phyloP scores from a whole-genome alignment of 2,888 invertebrate species.

The Cheilosia soror region DNA sequence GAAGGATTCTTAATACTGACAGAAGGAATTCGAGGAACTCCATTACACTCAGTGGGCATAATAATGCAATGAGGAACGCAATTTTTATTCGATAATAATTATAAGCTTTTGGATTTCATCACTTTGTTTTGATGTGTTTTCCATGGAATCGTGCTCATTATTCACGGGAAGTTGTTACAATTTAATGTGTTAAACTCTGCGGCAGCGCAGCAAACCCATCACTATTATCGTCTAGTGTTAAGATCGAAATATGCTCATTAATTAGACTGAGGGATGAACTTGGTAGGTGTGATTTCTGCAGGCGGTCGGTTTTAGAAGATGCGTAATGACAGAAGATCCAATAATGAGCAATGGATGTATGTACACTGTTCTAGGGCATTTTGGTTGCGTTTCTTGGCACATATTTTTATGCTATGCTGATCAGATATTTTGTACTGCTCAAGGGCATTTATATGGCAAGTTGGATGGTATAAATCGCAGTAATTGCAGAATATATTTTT shows the following conservation, averaged over 20 bases:
- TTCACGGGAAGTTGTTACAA: constrained; percentile 43
- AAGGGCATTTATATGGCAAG: too few species aligned
- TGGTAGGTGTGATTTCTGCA: constrained; percentile 11
- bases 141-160: constrained; percentile 41
- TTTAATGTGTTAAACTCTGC: constrained; percentile 11
- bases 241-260: constrained; percentile 11
- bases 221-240: neutral
- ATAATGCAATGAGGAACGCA: constrained; percentile 50
- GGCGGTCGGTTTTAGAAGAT: neutral
- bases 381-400: neutral
- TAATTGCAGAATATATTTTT: too few species aligned
- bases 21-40: constrained; percentile 76
- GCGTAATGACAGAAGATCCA: neutral
- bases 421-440: too few species aligned
- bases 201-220: neutral
- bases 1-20: constrained; percentile 76
- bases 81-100: constrained; percentile 53
- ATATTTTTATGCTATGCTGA: too few species aligned
- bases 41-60: constrained; percentile 55
- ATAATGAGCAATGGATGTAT: neutral
- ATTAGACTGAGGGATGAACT: neutral
- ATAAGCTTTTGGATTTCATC: constrained; percentile 41
- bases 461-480: too few species aligned
- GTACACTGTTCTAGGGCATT: neutral
- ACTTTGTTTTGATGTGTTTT: constrained; percentile 53